Conservation (phyloP, 1,140 invertebrate genomes). For the Mycetomoellerius zeteki region DNA sequence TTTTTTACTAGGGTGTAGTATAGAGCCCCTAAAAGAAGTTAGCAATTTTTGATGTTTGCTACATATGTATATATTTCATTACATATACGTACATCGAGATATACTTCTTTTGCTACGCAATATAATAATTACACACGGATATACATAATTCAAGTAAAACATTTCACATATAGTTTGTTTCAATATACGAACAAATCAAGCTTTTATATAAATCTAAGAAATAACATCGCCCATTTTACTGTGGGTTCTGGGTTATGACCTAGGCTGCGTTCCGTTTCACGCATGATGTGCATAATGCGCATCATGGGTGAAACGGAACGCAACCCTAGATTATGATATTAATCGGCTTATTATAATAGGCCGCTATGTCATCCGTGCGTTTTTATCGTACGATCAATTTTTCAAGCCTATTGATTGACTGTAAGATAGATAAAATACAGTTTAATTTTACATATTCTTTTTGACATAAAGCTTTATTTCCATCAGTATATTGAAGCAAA, state of each 20-base stretch:
- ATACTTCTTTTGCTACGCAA: not conserved
- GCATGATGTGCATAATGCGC: too few relatives aligned
- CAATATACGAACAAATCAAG: not conserved
- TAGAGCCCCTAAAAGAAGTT: not conserved
- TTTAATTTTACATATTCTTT: not conserved
- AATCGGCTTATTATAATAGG: too few relatives aligned
- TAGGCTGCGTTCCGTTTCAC: too few relatives aligned
- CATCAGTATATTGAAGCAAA: slow-evolving; percentile 5
- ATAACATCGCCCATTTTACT: too few relatives aligned
- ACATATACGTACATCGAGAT: not conserved
- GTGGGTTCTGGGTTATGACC: too few relatives aligned
- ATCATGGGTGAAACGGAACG: too few relatives aligned
- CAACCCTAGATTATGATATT: too few relatives aligned
- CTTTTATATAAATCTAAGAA: not conserved
- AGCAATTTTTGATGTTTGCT: not conserved
- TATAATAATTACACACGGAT: not conserved
- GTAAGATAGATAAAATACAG: not conserved
- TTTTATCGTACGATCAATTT: too few relatives aligned
- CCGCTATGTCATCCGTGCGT: too few relatives aligned
- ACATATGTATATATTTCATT: slow-evolving; percentile 4
- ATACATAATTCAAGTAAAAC: not conserved
- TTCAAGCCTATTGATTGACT: too few relatives aligned
- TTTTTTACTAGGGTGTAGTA: too few relatives aligned
- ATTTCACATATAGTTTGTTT: not conserved
- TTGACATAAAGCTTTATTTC: not conserved